A percentile compares a stretch with the other conserved stretches of the same genome.
Conservation (phyloP, 1,140 invertebrate genomes). For the Drosophila takahashii region DNA sequence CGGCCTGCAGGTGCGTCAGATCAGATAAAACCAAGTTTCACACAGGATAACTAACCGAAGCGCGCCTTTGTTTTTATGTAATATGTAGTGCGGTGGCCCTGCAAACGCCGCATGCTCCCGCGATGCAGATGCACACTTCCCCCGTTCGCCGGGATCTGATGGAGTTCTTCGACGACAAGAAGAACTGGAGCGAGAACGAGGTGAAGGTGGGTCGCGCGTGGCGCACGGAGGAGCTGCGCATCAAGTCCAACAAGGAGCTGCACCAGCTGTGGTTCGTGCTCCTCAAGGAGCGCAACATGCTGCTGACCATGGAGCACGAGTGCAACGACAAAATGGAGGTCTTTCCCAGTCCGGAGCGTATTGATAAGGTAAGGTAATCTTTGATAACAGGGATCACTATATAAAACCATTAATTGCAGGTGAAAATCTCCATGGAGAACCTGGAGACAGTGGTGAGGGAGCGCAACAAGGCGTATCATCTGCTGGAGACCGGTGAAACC, state of each 20-base stretch:
- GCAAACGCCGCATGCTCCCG: constrained; percentile 23
- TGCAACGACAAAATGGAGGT: constrained; percentile 88
- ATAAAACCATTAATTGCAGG: constrained; percentile 17
- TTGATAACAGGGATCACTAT: not conserved
- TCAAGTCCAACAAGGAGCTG: constrained; percentile 98
- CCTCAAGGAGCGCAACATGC: constrained; percentile 98
- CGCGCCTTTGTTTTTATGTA: constrained; percentile 61
- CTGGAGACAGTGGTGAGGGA: constrained; percentile 96
- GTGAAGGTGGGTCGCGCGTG: constrained; percentile 95
- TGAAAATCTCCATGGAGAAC: constrained; percentile 97
- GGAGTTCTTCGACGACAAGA: constrained; percentile 97
- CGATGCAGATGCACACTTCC: constrained; percentile 59
- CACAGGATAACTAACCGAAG: not conserved
- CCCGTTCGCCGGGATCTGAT: constrained; percentile 86
- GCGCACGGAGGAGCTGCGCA: constrained; percentile 95
- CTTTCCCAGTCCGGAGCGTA: constrained; percentile 97
- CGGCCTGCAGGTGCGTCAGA: constrained; percentile 42
- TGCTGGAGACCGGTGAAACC: constrained; percentile 95
- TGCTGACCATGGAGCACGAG: constrained; percentile 97
- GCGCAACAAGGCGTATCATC: constrained; percentile 95
- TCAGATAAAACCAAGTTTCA: too few relatives aligned
- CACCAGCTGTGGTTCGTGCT: constrained; percentile 99
- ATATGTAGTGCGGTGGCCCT: constrained; percentile 40
- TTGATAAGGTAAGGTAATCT: constrained; percentile 92
- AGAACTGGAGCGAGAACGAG: constrained; percentile 93